These are phyloP conservation scores for Carassius carassius DNA, from an alignment of 2,113 vertebrate genomes.

Conservation along the genomic window DNA sequence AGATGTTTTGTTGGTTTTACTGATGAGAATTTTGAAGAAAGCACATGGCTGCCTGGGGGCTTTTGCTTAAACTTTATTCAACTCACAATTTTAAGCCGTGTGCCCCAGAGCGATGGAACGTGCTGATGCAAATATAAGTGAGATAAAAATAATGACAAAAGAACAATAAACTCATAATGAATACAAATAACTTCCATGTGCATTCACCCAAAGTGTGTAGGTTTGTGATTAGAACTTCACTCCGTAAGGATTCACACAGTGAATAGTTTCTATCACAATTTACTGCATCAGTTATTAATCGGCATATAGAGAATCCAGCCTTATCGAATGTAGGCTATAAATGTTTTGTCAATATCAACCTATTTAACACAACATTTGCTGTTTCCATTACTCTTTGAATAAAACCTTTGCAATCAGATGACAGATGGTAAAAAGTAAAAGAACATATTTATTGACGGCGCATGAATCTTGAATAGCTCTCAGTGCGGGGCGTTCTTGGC, in stretches of 20 bases:
- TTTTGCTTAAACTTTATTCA: constrained; percentile 6
- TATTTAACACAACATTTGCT: constrained; percentile 36
- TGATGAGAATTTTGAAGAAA: constrained; percentile 10
- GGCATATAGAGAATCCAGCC: constrained; percentile 28
- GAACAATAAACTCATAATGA: not conserved
- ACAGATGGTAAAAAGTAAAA: constrained; percentile 21
- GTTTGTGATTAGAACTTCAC: constrained; percentile 6
- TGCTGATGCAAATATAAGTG: constrained; percentile 16
- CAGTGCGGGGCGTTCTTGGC: not conserved
- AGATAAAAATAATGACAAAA: constrained; percentile 16
- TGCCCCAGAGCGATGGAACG: not conserved
- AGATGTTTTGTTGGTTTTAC: constrained; percentile 25
- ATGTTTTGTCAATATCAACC: constrained; percentile 17
- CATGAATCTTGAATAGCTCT: constrained; percentile 2
- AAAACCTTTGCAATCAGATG: constrained; percentile 8
- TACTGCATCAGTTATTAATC: constrained; percentile 26
- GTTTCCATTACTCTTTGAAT: constrained; percentile 12
- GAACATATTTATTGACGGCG: not conserved
- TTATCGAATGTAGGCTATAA: not conserved
- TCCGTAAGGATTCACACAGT: not conserved
- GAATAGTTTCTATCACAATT: constrained; percentile 24
- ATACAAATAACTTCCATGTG: constrained; percentile 23
- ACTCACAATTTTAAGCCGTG: not conserved
- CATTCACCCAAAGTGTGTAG: not conserved
- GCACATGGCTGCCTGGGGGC: not conserved